Base-by-base conservation (phyloP, 2,797 vertebrate genomes). In the Distichodus sexfasciatus region DNA sequence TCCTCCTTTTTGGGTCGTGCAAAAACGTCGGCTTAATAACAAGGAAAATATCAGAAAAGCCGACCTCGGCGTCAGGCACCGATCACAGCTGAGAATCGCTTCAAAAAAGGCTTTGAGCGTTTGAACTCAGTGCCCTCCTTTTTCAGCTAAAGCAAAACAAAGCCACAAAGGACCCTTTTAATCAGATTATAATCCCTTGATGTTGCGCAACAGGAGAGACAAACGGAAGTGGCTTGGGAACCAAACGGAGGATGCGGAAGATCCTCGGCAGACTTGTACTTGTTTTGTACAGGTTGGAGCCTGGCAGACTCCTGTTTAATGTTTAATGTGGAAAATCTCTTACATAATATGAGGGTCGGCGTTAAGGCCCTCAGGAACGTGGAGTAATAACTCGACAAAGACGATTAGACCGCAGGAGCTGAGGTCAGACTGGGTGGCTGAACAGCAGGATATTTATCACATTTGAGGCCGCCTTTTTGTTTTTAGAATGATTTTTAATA, bases 121-220 rank as follows among this genome's bases (percentile, higher is more conserved):
- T 38, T 47, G 15, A 59, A 69, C 54, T 77, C 35, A 55, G 61
- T 19, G 67, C 59, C 60, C n/a, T 17, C 57, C n/a, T n/a, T n/a
- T n/a, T n/a, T n/a, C n/a, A n/a, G 64, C 35, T 67, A 57, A 44
- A 55, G 71, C 53, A 48, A 76, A 67, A 76, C 44, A 72, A 79
- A 81, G 75, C 58, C 66, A 66, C 50, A 51, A n/a, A 75, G 23
- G 19, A 54, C 23, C 33, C 8, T 78, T 74, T 76, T 33, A 80
- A 78, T 78, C 46, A 59, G 17, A 76, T 77, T 68, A n/a, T 59
- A 76, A 79, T 76, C 67, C 60, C 65, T 62, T 19, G 65, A 77
- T 74, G 70, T 79, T 80, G 66, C 7, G 8, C 31, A 82, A 72
- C 58, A 66, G 19, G 78, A 48, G 58, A 73, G 71, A 72, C 71